Percentiles rank a stretch among this genome's conserved stretches.
phyloP scores from a whole-genome alignment of 2,113 vertebrate genomes.

The Heterotis niloticus region DNA sequence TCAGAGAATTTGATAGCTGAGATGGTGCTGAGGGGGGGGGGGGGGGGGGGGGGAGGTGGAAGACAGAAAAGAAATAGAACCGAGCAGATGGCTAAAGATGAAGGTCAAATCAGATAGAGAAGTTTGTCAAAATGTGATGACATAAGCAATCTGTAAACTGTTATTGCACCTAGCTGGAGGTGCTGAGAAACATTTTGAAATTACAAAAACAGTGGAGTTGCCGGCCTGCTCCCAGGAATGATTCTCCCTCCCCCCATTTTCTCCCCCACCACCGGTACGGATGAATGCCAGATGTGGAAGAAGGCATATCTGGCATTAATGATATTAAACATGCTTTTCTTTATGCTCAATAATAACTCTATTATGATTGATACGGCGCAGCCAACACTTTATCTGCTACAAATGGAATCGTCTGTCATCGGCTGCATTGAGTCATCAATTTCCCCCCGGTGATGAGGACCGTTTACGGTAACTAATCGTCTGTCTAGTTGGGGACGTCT shows the following conservation, averaged over 20 bases:
- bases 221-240: conserved; percentile 82
- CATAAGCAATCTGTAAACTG: conserved; percentile 97
- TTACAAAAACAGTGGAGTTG: conserved; percentile 84
- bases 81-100: conserved; percentile 95
- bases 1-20: conserved; percentile 43
- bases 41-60: conserved; percentile 51
- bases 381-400: conserved; percentile 89
- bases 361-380: conserved; percentile 92
- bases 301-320: conserved; percentile 96
- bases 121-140: conserved; percentile 99
- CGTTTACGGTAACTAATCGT: conserved; percentile 97
- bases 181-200: conserved; percentile 98
- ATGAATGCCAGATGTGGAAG: conserved; percentile 95
- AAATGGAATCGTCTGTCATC: conserved; percentile 96
- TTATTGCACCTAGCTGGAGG: conserved; percentile 93
- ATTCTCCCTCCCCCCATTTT: conserved; percentile 55
- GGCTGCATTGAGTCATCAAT: conserved; percentile 97
- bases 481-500: conserved; percentile 88
- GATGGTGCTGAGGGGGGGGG: conserved; percentile 22
- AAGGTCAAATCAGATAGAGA: conserved; percentile 96
- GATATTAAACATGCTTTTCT: conserved; percentile 96
- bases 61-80: conserved; percentile 63
- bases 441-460: conserved; percentile 87
- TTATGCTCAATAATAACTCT: conserved; percentile 96
- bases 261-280: conserved; percentile 57